A percentile compares a stretch with the other conserved stretches of the same genome.
phyloP scores from a whole-genome alignment of 2,888 invertebrate genomes.

The Eupithecia subfuscata region DNA sequence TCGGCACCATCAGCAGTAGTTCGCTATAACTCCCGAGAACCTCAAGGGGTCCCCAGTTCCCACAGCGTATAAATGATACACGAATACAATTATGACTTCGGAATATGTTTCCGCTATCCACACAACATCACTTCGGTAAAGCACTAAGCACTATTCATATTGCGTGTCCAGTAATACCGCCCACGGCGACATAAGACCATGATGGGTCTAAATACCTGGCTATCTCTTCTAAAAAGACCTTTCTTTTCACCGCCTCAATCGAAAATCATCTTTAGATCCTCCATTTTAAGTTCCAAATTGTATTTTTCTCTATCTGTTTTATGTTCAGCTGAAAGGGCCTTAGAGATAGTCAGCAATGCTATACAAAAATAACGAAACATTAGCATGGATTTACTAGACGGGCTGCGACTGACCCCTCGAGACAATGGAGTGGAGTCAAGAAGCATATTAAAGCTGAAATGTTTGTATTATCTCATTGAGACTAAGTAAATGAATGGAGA shows the following conservation, averaged over 20 bases:
- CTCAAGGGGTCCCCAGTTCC: conserved; percentile 56
- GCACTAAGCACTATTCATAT: conserved; percentile 73
- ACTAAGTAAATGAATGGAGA: conserved; percentile 16
- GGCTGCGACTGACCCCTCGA: conserved; percentile 49
- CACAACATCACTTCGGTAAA: conserved; percentile 52
- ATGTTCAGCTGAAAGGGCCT: neutral
- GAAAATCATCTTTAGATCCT: conserved; percentile 18
- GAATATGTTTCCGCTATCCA: conserved; percentile 61
- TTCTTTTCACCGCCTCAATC: conserved; percentile 4
- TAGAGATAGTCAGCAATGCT: conserved; percentile 23
- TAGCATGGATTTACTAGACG: conserved; percentile 70
- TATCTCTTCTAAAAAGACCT: conserved; percentile 19
- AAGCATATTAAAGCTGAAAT: conserved; percentile 23
- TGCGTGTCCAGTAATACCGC: conserved; percentile 77
- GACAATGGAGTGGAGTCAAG: conserved; percentile 45
- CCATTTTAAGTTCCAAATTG: neutral
- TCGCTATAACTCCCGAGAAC: conserved; percentile 35
- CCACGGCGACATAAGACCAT: conserved; percentile 61
- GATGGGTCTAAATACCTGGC: conserved; percentile 34
- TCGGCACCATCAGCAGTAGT: conserved; percentile 24
- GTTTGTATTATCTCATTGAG: conserved; percentile 23
- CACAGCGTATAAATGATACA: conserved; percentile 57
- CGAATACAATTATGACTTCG: conserved; percentile 58
- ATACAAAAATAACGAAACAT: conserved; percentile 78
- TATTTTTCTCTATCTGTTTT: neutral